Conservation (phyloP, 2,797 vertebrate genomes). For the Neoniphon sammara region DNA sequence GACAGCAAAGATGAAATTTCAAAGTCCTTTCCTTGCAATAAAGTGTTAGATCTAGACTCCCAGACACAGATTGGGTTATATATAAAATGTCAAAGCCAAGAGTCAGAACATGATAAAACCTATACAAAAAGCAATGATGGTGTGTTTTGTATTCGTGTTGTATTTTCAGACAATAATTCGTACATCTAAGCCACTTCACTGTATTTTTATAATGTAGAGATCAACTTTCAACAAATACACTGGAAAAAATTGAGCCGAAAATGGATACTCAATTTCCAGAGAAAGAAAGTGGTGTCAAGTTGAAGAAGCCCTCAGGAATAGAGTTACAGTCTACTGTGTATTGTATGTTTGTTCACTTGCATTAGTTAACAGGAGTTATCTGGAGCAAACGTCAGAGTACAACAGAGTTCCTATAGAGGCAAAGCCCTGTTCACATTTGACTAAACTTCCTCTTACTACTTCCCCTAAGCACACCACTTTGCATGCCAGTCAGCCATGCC, state of each 20-base stretch:
- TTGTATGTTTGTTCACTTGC: constrained; percentile 46
- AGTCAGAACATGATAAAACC: background rate
- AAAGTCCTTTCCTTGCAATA: too few species aligned
- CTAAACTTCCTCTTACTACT: constrained; percentile 71
- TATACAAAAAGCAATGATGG: background rate
- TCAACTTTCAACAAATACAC: constrained; percentile 38
- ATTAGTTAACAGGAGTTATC: constrained; percentile 10
- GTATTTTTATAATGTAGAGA: background rate
- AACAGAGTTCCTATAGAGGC: constrained; percentile 11
- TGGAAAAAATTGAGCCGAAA: constrained; percentile 28
- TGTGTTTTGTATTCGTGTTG: background rate
- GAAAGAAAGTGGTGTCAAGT: constrained; percentile 50
- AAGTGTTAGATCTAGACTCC: too few species aligned
- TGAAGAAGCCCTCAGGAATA: constrained; percentile 45
- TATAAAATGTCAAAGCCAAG: background rate
- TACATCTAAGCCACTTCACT: background rate
- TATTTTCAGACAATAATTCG: constrained; percentile 1
- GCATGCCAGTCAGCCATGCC: constrained; percentile 40
- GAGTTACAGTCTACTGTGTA: constrained; percentile 45
- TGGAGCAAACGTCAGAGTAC: background rate
- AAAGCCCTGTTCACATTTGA: constrained; percentile 34
- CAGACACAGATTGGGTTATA: too few species aligned
- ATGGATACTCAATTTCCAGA: constrained; percentile 39
- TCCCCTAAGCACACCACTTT: constrained; percentile 56
- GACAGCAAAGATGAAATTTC: too few species aligned